These are phyloP conservation scores for Chaetophractus vellerosus DNA, from an alignment of 2,797 vertebrate genomes.

Conservation along the genomic window DNA sequence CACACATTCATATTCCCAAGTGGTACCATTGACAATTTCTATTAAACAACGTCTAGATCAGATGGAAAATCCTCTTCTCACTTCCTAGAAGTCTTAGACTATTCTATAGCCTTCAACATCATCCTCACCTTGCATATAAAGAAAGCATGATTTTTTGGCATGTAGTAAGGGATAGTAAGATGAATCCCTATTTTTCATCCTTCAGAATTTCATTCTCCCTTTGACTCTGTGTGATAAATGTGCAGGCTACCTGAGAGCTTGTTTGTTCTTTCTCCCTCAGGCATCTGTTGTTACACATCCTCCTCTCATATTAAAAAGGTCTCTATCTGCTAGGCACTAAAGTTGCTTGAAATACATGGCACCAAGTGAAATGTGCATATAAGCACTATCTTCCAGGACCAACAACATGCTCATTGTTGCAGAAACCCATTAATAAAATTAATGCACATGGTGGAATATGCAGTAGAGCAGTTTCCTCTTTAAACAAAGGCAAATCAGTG, in stretches of 20 bases:
- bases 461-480: constrained; percentile 46
- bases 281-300: background rate
- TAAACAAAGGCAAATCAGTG: constrained; percentile 53
- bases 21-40: background rate
- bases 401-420: background rate
- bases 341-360: constrained; percentile 65
- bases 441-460: background rate
- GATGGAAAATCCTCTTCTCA: background rate
- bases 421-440: constrained; percentile 75
- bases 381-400: constrained; percentile 70
- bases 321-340: constrained; percentile 37
- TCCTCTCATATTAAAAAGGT: constrained; percentile 31
- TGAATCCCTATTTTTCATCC: background rate
- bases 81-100: background rate
- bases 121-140: background rate
- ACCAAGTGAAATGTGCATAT: constrained; percentile 72
- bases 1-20: background rate
- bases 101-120: background rate
- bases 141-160: background rate
- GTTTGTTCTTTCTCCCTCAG: background rate
- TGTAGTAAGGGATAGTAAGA: background rate
- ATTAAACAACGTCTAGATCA: constrained; percentile 19
- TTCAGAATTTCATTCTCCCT: background rate
- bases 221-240: background rate
- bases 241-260: background rate